These are phyloP conservation scores for Dunckerocampus dactyliophorus DNA, from an alignment of 2,113 vertebrate species.

Conservation along the genomic window DNA sequence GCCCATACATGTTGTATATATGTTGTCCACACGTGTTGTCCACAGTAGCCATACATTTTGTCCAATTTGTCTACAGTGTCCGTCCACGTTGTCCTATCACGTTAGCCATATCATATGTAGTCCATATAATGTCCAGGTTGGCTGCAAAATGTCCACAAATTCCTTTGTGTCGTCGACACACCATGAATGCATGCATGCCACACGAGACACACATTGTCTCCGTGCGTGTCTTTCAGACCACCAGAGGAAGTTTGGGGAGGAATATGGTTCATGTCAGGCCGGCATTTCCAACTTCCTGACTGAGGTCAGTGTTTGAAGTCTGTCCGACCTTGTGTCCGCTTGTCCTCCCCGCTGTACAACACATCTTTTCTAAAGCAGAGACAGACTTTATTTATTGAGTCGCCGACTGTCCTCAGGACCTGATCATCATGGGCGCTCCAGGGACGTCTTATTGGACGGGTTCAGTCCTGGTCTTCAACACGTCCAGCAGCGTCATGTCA, in stretches of 20 bases:
- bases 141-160: too few relatives aligned
- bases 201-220: background rate
- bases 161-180: too few relatives aligned
- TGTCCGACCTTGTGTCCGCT: background rate
- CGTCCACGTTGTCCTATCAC: too few relatives aligned
- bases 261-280: constrained; percentile 66
- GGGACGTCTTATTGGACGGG: constrained; percentile 92
- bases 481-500: constrained; percentile 69
- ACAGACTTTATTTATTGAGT: background rate
- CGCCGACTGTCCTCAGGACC: constrained; percentile 69
- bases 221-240: constrained; percentile 41
- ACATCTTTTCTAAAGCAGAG: too few relatives aligned
- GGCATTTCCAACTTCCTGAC: constrained; percentile 65
- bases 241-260: constrained; percentile 62
- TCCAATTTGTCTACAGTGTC: too few relatives aligned
- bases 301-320: constrained; percentile 41
- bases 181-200: too few relatives aligned
- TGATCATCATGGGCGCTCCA: constrained; percentile 93
- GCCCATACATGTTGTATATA: too few relatives aligned
- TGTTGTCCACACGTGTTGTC: too few relatives aligned
- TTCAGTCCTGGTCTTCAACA: constrained; percentile 85
- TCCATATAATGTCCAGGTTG: too few relatives aligned
- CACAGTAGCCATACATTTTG: too few relatives aligned
- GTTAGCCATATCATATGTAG: too few relatives aligned
- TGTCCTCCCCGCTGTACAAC: background rate